Conservation (phyloP, 2,888 invertebrate genomes). For the Harmothoe impar region DNA sequence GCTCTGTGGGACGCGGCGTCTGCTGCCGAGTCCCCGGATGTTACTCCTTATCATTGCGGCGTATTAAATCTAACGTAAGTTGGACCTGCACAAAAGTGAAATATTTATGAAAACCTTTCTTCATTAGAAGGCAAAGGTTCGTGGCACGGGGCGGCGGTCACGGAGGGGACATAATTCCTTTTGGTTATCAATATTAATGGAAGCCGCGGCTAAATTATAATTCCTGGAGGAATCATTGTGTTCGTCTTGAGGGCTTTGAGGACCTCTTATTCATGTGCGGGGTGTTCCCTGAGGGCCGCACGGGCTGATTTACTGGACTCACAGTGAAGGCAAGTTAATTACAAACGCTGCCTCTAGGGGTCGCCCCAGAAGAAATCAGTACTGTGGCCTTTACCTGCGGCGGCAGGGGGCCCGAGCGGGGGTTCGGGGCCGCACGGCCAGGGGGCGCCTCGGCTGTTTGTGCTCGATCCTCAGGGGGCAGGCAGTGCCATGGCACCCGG, state of each 20-base stretch:
- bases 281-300: constrained; percentile 86
- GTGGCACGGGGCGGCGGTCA: neutral
- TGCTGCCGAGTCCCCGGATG: neutral
- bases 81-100: constrained; percentile 33
- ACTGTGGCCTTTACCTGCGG: constrained; percentile 45
- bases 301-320: constrained; percentile 64
- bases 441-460: constrained; percentile 58
- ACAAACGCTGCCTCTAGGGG: constrained; percentile 63
- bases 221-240: constrained; percentile 57
- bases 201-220: constrained; percentile 59
- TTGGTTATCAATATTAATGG: constrained; percentile 63
- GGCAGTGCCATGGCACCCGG: constrained; percentile 59
- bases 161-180: constrained; percentile 58
- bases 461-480: constrained; percentile 53
- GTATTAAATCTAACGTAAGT: constrained; percentile 51
- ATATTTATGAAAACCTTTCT: constrained; percentile 61
- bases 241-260: constrained; percentile 64
- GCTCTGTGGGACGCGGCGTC: neutral
- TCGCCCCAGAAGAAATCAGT: constrained; percentile 61
- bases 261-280: constrained; percentile 80
- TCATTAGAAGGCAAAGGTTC: constrained; percentile 62
- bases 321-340: constrained; percentile 65
- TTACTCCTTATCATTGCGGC: neutral
- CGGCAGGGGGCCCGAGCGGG: constrained; percentile 23
- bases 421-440: constrained; percentile 18